Evolutionary conservation across 2,797 vertebrate species (phyloP), one percentile per base, ranked within the genome.

Genomic region (Acropternis orthonyx): DNA sequence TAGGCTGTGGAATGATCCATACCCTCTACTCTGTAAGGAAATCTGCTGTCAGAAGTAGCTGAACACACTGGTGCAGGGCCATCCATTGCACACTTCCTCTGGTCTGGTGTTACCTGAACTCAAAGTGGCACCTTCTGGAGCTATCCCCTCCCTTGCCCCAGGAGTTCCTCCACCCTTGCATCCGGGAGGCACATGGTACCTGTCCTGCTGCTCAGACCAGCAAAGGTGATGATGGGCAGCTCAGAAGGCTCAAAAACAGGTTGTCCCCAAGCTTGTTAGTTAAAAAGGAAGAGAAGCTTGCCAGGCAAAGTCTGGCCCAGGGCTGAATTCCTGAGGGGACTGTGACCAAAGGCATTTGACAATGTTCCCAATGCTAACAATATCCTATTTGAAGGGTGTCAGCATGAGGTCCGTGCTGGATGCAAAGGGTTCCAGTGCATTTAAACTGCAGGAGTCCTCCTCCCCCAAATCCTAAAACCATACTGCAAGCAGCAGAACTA

Each of bases 401-500:
- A 58, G 62, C 75, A 78, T 18, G 69, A 73, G n/a, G 54, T 39
- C 79, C 1, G 0, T 4, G 1, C 27, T 72, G 61, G 49, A 74
- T 46, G 41, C 36, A 59, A 55, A 92, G 48, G 32, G 11, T 14
- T 75, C 67, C 37, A 49, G 36, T 4, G 2, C 69, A 66, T 81
- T 88, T 88, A 37, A 85, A 72, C 76, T 24, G 67, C 46, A 90
- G n/a, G 30, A 78, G 46, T 93, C 46, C 62, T 77, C 51, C 73
- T 88, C n/a, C 59, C 28, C 27, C 16, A 39, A 30, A 55, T 81
- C 90, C 73, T 51, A 48, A 75, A 78, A 77, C 59, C 11, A 6
- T 63, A 56, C 69, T 67, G 73, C 2, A 1, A 82, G 59, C 7
- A 3, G 74, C 68, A 93, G n/a, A 86, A 73, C 69, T 96, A 94